Evolutionary conservation across 1,140 invertebrate species (phyloP).

Genomic region (Drosophila hydei): DNA sequence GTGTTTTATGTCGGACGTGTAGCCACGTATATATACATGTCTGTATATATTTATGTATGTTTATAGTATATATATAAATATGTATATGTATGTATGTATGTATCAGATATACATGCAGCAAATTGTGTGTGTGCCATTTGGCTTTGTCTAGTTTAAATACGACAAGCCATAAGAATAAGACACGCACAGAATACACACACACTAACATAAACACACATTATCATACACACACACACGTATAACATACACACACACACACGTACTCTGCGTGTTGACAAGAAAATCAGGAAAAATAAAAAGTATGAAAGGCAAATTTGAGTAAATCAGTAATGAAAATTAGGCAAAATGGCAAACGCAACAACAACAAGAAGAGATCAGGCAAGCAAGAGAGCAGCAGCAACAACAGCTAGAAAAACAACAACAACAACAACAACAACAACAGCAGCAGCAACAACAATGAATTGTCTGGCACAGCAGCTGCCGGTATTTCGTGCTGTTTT

Average conservation of each 20-base stretch:
- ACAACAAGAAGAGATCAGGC: constrained; percentile 15
- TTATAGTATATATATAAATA: not conserved
- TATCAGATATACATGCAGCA: constrained; percentile 7
- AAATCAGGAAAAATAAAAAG: constrained; percentile 27
- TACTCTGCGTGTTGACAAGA: constrained; percentile 27
- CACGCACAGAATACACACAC: not conserved
- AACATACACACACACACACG: not conserved
- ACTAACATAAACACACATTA: not conserved
- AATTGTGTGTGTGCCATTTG: constrained; percentile 24
- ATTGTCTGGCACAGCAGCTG: constrained; percentile 45
- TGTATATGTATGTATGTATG: not conserved
- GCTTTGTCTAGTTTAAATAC: constrained; percentile 10
- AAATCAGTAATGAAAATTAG: constrained; percentile 62
- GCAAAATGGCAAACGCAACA: constrained; percentile 48
- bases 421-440: constrained; percentile 15
- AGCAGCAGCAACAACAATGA: constrained; percentile 36
- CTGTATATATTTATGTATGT: not conserved
- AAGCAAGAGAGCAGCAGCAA: constrained; percentile 27
- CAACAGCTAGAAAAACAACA: constrained; percentile 23
- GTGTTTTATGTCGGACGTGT: constrained; percentile 18
- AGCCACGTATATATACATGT: not conserved
- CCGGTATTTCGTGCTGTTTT: constrained; percentile 42
- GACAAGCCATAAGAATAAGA: constrained; percentile 28
- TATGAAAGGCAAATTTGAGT: constrained; percentile 43
- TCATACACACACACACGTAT: not conserved